Base-by-base conservation (phyloP, 2,113 vertebrate genomes). In the Mola mola region DNA sequence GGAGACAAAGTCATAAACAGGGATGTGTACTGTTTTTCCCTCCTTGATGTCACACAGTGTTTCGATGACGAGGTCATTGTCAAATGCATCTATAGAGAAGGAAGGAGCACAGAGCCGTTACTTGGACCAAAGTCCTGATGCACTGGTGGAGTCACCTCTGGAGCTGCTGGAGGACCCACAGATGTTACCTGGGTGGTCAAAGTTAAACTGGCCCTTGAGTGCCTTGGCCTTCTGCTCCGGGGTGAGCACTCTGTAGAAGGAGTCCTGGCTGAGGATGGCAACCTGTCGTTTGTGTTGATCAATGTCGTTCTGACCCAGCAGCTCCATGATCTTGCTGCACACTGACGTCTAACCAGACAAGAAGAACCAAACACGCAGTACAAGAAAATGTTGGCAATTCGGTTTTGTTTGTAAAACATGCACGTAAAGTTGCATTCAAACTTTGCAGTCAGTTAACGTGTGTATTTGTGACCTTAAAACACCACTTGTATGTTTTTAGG, bases 311-410 rank as follows among this genome's bases (percentile, higher is more conserved):
- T 99, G 96, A 8, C 97, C 97, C 81, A 99, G 93, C 72, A 98
- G 91, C 89, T 98, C 96, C 80, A 99, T 95, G 0, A 99, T 99
- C 89, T 97, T 98, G 62, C 93, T 94, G 44, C 97, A 99, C 1
- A 98, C 97, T 0, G 97, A 98, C 0, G 97, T 97, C 97, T 98
- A n/a, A n/a, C n/a, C n/a, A n/a, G n/a, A n/a, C n/a, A n/a, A n/a
- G 88, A 0, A 38, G 17, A 55, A 5, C 67, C 33, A 9, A 9
- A 29, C 9, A 29, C 6, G 9, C 6, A 9, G 6, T 7, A 29
- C 28, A 29, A 7, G 2, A 6, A 29, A 29, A 29, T 8, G n/a
- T n/a, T n/a, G n/a, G n/a, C n/a, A n/a, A n/a, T n/a, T n/a, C n/a
- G n/a, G n/a, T n/a, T n/a, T n/a, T n/a, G n/a, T n/a, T n/a, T n/a